These are phyloP conservation scores for Burhinus bistriatus DNA, from an alignment of 2,113 vertebrate genomes.

Conservation along the genomic window DNA sequence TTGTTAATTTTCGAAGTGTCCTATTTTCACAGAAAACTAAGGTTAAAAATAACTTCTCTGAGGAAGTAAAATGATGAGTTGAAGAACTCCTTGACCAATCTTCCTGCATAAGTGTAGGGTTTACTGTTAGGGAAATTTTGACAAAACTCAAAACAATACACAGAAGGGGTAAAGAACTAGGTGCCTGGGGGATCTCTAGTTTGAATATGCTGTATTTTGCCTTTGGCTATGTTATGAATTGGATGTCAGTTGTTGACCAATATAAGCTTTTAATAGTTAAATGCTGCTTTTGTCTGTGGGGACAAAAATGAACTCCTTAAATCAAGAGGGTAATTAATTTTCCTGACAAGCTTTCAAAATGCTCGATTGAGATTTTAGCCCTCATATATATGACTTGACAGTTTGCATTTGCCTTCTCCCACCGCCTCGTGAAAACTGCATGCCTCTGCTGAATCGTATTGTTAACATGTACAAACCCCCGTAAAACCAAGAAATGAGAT, in stretches of 20 bases:
- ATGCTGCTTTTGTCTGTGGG: slow-evolving; percentile 57
- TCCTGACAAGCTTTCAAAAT: slow-evolving; percentile 66
- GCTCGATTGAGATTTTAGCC: slow-evolving; percentile 68
- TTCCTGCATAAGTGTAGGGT: not conserved
- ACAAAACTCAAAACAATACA: not conserved
- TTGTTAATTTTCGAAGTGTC: not conserved
- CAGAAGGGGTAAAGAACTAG: not conserved
- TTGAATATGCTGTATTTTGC: not conserved
- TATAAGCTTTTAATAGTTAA: slow-evolving; percentile 64
- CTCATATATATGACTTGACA: slow-evolving; percentile 56
- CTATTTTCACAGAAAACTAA: not conserved
- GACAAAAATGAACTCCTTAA: slow-evolving; percentile 60
- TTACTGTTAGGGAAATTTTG: not conserved
- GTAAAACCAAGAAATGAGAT: not conserved
- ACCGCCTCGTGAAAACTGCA: slow-evolving; percentile 3
- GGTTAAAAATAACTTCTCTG: not conserved
- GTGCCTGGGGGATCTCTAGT: not conserved
- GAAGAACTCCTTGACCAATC: not conserved
- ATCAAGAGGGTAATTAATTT: slow-evolving; percentile 75
- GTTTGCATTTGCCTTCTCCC: slow-evolving; percentile 45
- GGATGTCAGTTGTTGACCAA: slow-evolving; percentile 1
- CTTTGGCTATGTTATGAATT: not conserved
- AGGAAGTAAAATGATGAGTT: not conserved
- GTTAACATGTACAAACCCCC: not conserved
- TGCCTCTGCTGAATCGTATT: not conserved